Evolutionary conservation across 2,113 vertebrate species (phyloP).

Genomic region (Anseranas semipalmata): DNA sequence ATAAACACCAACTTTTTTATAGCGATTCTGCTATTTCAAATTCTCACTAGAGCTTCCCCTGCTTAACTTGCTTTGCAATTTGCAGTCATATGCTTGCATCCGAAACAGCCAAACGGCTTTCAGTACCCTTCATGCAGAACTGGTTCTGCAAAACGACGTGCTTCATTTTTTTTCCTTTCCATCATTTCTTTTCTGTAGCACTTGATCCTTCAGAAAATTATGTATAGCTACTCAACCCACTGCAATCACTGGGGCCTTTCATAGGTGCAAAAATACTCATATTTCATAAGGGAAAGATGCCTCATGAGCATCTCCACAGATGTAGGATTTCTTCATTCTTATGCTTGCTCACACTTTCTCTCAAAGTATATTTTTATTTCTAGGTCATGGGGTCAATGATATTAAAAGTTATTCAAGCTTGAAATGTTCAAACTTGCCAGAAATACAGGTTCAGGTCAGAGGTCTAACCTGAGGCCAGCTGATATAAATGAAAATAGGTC

Average conservation of each 20-base stretch:
- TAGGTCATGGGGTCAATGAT: background rate
- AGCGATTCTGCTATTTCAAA: background rate
- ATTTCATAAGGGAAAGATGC: background rate
- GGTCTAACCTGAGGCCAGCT: background rate
- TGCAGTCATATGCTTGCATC: background rate
- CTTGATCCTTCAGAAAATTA: background rate
- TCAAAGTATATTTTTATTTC: constrained; percentile 1
- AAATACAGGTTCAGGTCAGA: background rate
- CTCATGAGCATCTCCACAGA: background rate
- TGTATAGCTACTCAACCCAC: background rate
- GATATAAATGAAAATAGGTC: background rate
- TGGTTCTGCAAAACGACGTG: background rate
- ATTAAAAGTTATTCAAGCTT: constrained; percentile 6
- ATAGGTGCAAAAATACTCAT: background rate
- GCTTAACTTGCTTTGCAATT: background rate
- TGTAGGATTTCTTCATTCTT: background rate
- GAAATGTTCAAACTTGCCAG: background rate
- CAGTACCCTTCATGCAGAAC: background rate
- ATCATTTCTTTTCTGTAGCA: background rate
- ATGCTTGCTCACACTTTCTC: background rate
- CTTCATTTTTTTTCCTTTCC: background rate
- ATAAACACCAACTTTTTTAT: background rate
- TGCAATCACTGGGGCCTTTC: background rate
- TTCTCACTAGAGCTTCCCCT: background rate
- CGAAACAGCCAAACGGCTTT: background rate